Evolutionary conservation across 2,888 invertebrate genomes (phyloP), one percentile per base, ranked within the genome.

Genomic region (Emmelina monodactyla): DNA sequence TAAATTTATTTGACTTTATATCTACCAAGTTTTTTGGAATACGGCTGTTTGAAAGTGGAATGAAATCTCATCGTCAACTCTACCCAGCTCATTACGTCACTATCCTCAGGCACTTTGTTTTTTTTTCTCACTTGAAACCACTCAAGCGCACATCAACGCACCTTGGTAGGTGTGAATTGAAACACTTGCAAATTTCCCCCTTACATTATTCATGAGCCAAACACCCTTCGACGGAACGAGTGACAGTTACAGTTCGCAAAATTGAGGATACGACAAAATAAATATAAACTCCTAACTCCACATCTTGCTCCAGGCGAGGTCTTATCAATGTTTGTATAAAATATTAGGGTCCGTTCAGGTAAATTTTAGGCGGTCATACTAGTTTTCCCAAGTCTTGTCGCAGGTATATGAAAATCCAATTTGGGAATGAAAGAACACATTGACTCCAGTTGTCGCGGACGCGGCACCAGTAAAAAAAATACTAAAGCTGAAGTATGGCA

Each of bases 171-270:
- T 68, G 78, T 78, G 78, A 79, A 79, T 79, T 78, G 78, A 79
- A 78, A 79, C 78, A 79, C 78, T 79, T 75, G 76, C 78, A 78
- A 79, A 78, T 79, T 78, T 73, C 67, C 72, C 56, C 70, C 60
- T 75, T 79, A 72, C 73, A 76, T 78, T 76, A 79, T 79, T 78
- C 78, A 79, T 78, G 59, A 53, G 43, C 58, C 66, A 63, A 73
- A 76, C 72, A 71, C 71, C 67, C 71, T 66, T 55, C 47, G 45
- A 53, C 50, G 51, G 49, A 55, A 51, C 49, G 50, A 49, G 60
- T 58, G 58, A 62, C 68, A 63, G 66, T 62, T 65, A 61, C 65
- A 62, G 63, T 64, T 62, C 43, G 51, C 50, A 54, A 58, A 58
- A 62, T 49, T 55, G 50, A 50, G 53, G 45, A 9, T n/a, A n/a